phyloP scores from a whole-genome alignment of 2,888 invertebrate genomes.

The Torymus aiolomorphi region DNA sequence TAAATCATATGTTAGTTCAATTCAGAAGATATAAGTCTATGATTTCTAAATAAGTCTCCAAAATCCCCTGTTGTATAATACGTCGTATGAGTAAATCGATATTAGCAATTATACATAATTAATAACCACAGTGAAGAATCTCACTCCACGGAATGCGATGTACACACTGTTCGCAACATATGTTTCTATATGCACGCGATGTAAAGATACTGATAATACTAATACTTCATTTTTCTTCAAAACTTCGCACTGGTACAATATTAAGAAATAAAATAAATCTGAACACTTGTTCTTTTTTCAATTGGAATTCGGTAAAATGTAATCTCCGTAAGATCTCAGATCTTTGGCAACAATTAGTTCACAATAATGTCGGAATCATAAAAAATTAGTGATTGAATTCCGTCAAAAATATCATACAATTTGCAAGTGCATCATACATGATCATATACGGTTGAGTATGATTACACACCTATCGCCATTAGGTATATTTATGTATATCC shows the following conservation, averaged over 20 bases:
- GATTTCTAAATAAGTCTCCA: constrained; percentile 55
- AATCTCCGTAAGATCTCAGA: constrained; percentile 48
- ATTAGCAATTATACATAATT: constrained; percentile 66
- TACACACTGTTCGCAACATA: constrained; percentile 31
- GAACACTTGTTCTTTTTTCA: constrained; percentile 22
- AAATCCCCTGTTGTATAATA: constrained; percentile 51
- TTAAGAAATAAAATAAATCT: constrained; percentile 11
- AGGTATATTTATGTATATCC: constrained; percentile 47
- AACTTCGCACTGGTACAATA: constrained; percentile 37
- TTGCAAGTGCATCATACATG: constrained; percentile 22
- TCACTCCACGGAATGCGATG: constrained; percentile 21
- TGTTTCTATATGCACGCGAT: constrained; percentile 22
- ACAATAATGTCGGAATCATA: constrained; percentile 34
- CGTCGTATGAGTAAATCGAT: constrained; percentile 66
- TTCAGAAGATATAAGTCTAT: constrained; percentile 58
- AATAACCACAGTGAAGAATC: constrained; percentile 1
- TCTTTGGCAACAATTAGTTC: constrained; percentile 55
- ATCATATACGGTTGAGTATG: constrained; percentile 4
- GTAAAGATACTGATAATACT: constrained; percentile 49
- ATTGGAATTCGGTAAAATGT: constrained; percentile 46
- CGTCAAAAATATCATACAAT: constrained; percentile 43
- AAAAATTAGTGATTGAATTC: constrained; percentile 49
- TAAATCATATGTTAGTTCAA: constrained; percentile 63
- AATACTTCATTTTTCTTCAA: constrained; percentile 50
- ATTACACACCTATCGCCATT: constrained; percentile 22